Evolutionary conservation across 2,113 vertebrate genomes (phyloP), one percentile per base, ranked within the genome.

Genomic region (Passer domesticus): DNA sequence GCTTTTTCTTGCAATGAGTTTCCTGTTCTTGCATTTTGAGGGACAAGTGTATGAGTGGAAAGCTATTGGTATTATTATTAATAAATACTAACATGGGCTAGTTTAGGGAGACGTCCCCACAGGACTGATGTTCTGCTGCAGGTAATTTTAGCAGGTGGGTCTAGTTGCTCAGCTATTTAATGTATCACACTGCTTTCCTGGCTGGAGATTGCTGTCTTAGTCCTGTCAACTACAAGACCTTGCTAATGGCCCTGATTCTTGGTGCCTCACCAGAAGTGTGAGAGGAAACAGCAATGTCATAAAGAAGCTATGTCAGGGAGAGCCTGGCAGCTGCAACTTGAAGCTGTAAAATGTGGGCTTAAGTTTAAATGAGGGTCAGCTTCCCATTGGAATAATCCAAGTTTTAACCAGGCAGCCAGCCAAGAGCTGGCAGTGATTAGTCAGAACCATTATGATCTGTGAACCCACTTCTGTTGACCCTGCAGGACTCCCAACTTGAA

Each of bases 391-490:
- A 89, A 37, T 60, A 78, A 91, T 93, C 70, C 74, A 83, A 66
- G 43, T 88, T 91, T 77, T 79, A 86, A 52, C 33, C 56, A 81
- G 80, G 85, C 92, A 87, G 83, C 23, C 73, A 56, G 89, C 80
- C 91, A 90, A 90, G 80, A 67, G 35, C 64, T 93, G 80, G 76
- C 64, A 86, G 72, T 78, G 64, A 68, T 95, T 67, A 75, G 58
- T 87, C 80, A 74, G 73, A 83, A 50, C 20, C n/a, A 3, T 81
- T 90, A 67, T 47, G 83, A 70, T 90, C 55, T 83, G 46, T 62
- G 79, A 86, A 56, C 74, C 83, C n/a, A 37, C 31, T 56, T 87
- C 46, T 2, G 3, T 24, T 88, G 80, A 86, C 89, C 82, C 89
- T 68, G 39, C 30, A 74, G 55, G 83, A 77, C 64, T 93, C 33